phyloP scores from a whole-genome alignment of 2,797 vertebrate genomes.

The Anableps anableps region DNA sequence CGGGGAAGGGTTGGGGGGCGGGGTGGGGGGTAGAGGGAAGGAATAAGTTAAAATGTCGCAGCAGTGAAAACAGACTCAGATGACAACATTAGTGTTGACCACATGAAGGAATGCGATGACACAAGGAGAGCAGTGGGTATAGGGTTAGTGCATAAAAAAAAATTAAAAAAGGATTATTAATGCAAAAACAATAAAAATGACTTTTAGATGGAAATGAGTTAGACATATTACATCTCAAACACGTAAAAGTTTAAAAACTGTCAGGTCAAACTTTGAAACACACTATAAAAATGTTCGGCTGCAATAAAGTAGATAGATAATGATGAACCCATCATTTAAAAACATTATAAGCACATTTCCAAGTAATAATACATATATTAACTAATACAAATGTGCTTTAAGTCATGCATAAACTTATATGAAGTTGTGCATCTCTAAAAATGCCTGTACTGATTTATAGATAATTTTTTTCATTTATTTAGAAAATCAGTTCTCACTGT shows the following conservation, averaged over 20 bases:
- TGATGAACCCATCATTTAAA: neutral
- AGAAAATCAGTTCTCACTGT: neutral
- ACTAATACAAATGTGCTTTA: neutral
- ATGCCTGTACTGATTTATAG: neutral
- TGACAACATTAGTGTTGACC: conserved; percentile 68
- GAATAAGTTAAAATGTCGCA: conserved; percentile 79
- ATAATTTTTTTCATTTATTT: neutral
- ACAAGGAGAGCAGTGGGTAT: neutral
- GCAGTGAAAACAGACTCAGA: conserved; percentile 68
- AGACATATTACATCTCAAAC: neutral
- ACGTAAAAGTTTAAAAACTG: neutral
- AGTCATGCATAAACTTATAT: too few relatives aligned
- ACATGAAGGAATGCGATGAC: conserved; percentile 53
- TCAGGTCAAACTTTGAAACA: neutral
- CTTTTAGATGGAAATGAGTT: neutral
- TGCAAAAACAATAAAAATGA: neutral
- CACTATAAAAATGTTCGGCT: neutral
- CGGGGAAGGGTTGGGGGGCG: conserved; percentile 14
- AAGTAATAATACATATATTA: neutral
- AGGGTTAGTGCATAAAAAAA: neutral
- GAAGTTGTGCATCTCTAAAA: neutral
- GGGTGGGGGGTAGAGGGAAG: conserved; percentile 76
- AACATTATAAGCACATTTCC: neutral
- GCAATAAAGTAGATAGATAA: neutral
- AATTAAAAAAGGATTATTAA: neutral